phyloP scores from a whole-genome alignment of 2,113 vertebrate genomes.

The Microcebus murinus region DNA sequence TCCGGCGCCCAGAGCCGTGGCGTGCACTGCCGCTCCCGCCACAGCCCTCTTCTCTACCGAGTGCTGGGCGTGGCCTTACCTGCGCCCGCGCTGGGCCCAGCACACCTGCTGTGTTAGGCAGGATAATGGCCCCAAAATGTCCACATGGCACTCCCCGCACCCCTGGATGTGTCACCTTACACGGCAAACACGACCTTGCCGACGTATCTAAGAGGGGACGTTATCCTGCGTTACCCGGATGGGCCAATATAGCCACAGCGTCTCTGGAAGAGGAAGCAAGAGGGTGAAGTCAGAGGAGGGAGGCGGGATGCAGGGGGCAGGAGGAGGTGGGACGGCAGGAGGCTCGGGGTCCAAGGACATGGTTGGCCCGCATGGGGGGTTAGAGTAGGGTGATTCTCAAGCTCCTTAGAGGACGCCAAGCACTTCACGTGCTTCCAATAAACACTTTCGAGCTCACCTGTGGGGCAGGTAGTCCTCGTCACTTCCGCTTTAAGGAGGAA shows the following conservation, averaged over 20 bases:
- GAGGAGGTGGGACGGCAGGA: too few species aligned
- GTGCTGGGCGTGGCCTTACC: accelerated
- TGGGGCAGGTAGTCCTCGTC: background rate
- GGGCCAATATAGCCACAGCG: accelerated
- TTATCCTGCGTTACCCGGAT: accelerated
- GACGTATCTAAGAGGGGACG: background rate
- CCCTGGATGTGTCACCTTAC: background rate
- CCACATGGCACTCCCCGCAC: accelerated
- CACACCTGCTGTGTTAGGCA: background rate
- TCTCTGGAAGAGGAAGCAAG: background rate
- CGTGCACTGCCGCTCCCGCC: accelerated
- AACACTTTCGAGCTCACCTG: background rate
- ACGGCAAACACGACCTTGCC: background rate
- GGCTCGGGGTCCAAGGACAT: background rate
- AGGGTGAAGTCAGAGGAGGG: background rate
- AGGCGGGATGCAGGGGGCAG: too few species aligned
- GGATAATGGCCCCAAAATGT: accelerated
- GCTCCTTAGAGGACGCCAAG: background rate
- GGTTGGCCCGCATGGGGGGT: too few species aligned
- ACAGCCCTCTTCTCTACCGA: accelerated
- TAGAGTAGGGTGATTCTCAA: too few species aligned
- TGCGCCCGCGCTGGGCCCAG: accelerated
- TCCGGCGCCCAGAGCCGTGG: accelerated
- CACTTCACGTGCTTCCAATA: background rate
- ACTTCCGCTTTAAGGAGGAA: background rate